Conservation (phyloP, 2,888 invertebrate genomes). For the Cistogaster globosa region DNA sequence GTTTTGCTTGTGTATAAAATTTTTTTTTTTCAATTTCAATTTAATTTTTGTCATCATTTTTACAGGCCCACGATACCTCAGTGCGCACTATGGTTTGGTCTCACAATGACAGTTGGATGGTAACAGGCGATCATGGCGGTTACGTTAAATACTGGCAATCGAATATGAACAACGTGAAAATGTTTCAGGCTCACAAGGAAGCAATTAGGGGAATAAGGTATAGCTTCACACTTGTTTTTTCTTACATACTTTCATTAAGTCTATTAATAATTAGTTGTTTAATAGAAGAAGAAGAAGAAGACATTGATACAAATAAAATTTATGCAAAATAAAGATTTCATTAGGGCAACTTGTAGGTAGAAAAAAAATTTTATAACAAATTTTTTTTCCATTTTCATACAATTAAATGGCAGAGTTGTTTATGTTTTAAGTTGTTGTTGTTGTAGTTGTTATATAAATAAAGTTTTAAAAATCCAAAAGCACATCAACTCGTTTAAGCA, state of each 20-base stretch:
- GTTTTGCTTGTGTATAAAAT: neutral
- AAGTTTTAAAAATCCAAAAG: conserved; percentile 50
- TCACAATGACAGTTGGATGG: conserved; percentile 99
- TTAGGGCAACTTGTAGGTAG: conserved; percentile 63
- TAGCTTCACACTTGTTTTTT: conserved; percentile 81
- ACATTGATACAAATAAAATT: conserved; percentile 54
- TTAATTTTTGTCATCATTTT: conserved; percentile 1
- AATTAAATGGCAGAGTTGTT: conserved; percentile 47
- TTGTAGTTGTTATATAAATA: conserved; percentile 34
- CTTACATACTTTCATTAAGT: conserved; percentile 71
- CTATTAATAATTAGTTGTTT: conserved; percentile 66
- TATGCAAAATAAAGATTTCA: conserved; percentile 55
- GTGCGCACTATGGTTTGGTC: conserved; percentile 99
- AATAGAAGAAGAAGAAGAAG: no score
- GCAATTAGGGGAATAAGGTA: conserved; percentile 99
- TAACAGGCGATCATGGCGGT: conserved; percentile 99
- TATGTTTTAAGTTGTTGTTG: conserved; percentile 32
- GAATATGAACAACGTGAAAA: conserved; percentile 99
- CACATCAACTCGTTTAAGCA: neutral
- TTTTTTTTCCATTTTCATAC: conserved; percentile 10
- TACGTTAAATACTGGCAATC: conserved; percentile 99
- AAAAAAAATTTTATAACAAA: no score
- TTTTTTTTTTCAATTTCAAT: neutral
- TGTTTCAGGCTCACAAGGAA: conserved; percentile 99
- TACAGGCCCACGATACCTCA: conserved; percentile 98